Conservation (phyloP, 2,888 invertebrate species). For the Microplitis deprimator region DNA sequence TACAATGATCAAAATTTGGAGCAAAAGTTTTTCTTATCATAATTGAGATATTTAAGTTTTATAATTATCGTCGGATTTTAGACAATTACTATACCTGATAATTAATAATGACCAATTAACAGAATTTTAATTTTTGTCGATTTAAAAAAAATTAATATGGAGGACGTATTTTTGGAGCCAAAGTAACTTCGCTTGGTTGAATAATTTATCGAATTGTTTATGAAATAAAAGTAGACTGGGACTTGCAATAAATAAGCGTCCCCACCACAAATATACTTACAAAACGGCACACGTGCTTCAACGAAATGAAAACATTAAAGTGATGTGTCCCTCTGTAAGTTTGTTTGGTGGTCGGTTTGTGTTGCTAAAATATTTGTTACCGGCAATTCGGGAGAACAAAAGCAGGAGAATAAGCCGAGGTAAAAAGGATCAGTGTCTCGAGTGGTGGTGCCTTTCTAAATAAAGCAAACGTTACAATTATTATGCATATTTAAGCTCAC, state of each 20-base stretch:
- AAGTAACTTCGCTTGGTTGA: no score
- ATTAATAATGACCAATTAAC: no score
- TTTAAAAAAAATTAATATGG: no score
- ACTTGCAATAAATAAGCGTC: background rate
- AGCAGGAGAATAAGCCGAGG: constrained; percentile 37
- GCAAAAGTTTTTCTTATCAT: no score
- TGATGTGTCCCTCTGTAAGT: constrained; percentile 49
- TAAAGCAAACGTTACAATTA: constrained; percentile 63
- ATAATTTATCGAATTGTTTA: no score
- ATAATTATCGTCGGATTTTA: no score
- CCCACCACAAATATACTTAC: background rate
- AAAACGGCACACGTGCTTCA: constrained; percentile 32
- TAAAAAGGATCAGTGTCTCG: constrained; percentile 19
- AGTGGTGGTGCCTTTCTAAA: background rate
- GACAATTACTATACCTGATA: no score
- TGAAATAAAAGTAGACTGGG: no score
- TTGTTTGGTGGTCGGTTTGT: constrained; percentile 48
- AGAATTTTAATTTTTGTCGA: no score
- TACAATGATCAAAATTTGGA: no score
- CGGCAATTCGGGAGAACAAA: constrained; percentile 63
- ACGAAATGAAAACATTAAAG: constrained; percentile 58
- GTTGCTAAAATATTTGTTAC: constrained; percentile 69
- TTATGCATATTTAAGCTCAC: constrained; percentile 60
- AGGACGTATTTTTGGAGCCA: no score
- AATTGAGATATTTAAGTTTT: no score